Percentiles rank a stretch among this genome's conserved stretches.
phyloP scores from a whole-genome alignment of 2,797 vertebrate genomes.

The Poecilia picta region DNA sequence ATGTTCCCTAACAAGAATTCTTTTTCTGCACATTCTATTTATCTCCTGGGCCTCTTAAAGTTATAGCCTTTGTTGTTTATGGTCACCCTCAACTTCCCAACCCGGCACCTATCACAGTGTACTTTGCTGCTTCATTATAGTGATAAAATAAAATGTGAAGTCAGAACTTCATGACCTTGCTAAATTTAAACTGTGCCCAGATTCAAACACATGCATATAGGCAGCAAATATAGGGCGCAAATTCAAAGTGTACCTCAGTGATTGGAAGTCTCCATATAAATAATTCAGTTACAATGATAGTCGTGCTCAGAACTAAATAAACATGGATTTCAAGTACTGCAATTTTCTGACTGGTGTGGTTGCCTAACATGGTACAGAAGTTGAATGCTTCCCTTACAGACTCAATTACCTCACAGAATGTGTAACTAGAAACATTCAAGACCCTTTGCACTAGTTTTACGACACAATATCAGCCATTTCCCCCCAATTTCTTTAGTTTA shows the following conservation, averaged over 20 bases:
- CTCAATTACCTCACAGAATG: background rate
- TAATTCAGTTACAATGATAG: constrained; percentile 55
- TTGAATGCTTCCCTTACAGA: constrained; percentile 22
- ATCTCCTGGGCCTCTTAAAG: constrained; percentile 68
- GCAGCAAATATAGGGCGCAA: constrained; percentile 37
- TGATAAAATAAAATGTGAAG: constrained; percentile 61
- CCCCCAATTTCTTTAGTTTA: background rate
- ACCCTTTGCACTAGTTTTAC: background rate
- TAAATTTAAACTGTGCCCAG: constrained; percentile 43
- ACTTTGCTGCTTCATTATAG: constrained; percentile 64
- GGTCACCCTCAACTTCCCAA: constrained; percentile 63
- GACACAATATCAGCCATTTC: background rate
- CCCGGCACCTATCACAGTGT: constrained; percentile 45
- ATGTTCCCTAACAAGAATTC: constrained; percentile 71
- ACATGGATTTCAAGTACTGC: constrained; percentile 47
- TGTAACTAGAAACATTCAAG: too few species aligned
- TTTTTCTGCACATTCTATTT: constrained; percentile 59
- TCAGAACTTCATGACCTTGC: constrained; percentile 45
- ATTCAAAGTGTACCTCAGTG: constrained; percentile 48
- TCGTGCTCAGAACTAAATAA: constrained; percentile 43
- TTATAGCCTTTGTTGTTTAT: constrained; percentile 68
- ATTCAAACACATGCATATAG: constrained; percentile 33
- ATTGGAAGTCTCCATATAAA: constrained; percentile 53
- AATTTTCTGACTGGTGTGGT: constrained; percentile 11
- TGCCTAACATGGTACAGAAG: constrained; percentile 1